Conservation (phyloP, 1,140 invertebrate species). For the Ceratina calcarata region DNA sequence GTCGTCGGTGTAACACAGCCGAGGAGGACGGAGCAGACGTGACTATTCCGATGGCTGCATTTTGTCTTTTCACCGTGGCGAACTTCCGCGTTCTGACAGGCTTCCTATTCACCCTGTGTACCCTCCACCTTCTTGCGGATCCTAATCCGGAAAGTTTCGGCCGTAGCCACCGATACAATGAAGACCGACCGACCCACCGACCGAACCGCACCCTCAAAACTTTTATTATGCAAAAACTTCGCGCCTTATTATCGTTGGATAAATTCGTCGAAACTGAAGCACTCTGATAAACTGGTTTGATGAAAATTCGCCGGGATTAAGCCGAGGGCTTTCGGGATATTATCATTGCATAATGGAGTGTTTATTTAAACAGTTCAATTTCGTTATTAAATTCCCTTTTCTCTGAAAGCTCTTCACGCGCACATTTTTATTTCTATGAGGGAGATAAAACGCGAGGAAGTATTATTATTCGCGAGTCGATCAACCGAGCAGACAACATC, state of each 20-base stretch:
- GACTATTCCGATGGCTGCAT: constrained; percentile 22
- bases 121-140: constrained; percentile 5
- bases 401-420: neutral
- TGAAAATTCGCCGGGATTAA: neutral
- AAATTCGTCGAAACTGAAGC: constrained; percentile 3
- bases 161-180: constrained; percentile 1
- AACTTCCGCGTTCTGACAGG: constrained; percentile 21
- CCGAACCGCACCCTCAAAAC: too few relatives aligned
- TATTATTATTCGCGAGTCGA: constrained; percentile 62
- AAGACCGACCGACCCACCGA: neutral
- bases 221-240: constrained; percentile 44
- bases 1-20: neutral
- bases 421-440: too few relatives aligned
- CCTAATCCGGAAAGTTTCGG: constrained; percentile 36
- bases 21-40: constrained; percentile 30
- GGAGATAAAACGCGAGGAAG: constrained; percentile 4
- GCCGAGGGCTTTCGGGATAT: too few relatives aligned
- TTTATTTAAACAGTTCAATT: constrained; percentile 28
- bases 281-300: neutral
- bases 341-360: too few relatives aligned
- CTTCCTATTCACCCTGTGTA: constrained; percentile 36
- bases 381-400: constrained; percentile 46
- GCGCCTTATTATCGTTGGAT: constrained; percentile 34
- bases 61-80: constrained; percentile 37
- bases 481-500: constrained; percentile 54